Conservation (phyloP, 2,797 vertebrate species). For the Loris lydekkerianus region DNA sequence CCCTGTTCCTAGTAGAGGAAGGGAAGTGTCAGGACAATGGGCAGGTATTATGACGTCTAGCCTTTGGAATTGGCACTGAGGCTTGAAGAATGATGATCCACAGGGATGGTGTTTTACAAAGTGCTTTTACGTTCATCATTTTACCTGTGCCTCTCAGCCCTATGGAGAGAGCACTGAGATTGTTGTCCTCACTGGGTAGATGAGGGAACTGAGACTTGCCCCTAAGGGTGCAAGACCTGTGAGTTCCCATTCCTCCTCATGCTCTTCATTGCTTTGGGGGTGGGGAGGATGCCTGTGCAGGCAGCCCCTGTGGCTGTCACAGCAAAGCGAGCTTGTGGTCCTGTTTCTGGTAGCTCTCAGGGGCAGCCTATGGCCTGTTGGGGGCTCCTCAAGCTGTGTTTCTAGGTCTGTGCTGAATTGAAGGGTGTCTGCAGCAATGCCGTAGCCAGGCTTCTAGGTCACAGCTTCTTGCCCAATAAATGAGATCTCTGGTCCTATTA, state of each 20-base stretch:
- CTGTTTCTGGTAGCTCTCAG: neutral
- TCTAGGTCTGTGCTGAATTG: conserved; percentile 35
- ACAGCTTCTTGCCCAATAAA: neutral
- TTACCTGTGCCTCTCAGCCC: neutral
- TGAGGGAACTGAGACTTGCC: neutral
- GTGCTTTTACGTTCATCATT: neutral
- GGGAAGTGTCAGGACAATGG: neutral
- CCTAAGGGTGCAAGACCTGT: neutral
- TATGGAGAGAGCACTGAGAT: neutral
- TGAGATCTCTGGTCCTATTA: neutral
- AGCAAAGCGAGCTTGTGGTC: neutral
- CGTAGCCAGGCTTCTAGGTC: neutral
- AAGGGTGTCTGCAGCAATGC: neutral
- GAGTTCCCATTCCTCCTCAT: neutral
- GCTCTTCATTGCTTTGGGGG: neutral
- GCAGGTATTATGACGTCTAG: neutral
- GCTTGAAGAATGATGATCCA: neutral
- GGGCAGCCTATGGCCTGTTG: neutral
- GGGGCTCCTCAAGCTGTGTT: neutral
- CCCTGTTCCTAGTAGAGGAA: conserved; percentile 1
- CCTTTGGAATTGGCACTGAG: neutral
- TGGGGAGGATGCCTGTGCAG: neutral
- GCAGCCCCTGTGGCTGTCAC: neutral
- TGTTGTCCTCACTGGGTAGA: neutral
- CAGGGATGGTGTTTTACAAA: neutral